phyloP scores from a whole-genome alignment of 2,888 invertebrate species.

The Laothoe populi region DNA sequence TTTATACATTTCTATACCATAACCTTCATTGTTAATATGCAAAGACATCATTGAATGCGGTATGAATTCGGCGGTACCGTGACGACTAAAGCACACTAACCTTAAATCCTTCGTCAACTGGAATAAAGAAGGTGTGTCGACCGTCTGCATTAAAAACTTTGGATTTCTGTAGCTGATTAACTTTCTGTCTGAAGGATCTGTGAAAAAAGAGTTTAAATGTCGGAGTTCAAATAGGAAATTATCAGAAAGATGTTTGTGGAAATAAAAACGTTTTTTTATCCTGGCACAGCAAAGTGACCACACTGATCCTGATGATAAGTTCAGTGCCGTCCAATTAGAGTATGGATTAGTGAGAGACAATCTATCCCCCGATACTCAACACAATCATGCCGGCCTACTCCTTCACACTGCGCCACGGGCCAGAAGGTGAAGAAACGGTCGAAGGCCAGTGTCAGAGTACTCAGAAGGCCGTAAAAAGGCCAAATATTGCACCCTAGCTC shows the following conservation, averaged over 20 bases:
- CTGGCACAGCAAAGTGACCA: too few species aligned
- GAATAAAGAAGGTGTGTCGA: constrained; percentile 94
- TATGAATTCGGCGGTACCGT: background rate
- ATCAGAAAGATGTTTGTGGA: background rate
- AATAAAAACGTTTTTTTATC: too few species aligned
- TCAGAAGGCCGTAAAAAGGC: too few species aligned
- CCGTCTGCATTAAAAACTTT: constrained; percentile 91
- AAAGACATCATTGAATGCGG: constrained; percentile 25
- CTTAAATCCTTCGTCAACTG: constrained; percentile 95
- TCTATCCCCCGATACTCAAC: too few species aligned
- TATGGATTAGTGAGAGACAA: too few species aligned
- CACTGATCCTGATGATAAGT: too few species aligned
- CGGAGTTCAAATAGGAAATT: background rate
- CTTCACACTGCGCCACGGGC: too few species aligned
- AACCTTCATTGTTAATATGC: background rate
- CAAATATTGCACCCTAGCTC: too few species aligned
- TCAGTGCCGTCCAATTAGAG: too few species aligned
- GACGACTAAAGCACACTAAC: constrained; percentile 71
- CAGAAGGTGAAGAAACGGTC: too few species aligned
- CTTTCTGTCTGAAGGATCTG: constrained; percentile 91
- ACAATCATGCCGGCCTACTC: too few species aligned
- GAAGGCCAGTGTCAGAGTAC: too few species aligned
- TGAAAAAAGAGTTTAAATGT: constrained; percentile 48
- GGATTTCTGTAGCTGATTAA: constrained; percentile 89
- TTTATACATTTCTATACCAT: background rate